These are phyloP conservation scores for Acyrthosiphon pisum DNA, from an alignment of 1,140 invertebrate species.

Conservation along the genomic window DNA sequence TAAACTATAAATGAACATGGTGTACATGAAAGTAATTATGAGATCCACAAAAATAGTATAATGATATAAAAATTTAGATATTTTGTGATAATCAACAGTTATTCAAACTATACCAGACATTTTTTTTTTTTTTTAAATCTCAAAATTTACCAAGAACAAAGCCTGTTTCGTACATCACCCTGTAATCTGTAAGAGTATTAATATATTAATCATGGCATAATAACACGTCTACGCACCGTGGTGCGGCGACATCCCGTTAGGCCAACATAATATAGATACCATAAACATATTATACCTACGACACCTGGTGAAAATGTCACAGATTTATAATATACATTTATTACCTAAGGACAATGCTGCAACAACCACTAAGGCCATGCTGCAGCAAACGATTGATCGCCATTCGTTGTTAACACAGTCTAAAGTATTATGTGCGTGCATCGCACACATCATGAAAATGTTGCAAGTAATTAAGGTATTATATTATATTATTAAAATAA, in stretches of 20 bases:
- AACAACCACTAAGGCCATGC: background rate
- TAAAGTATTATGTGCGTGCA: background rate
- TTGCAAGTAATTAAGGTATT: background rate
- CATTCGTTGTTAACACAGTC: background rate
- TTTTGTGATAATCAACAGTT: no score
- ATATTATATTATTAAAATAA: background rate
- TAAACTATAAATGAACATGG: no score
- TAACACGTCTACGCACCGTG: background rate
- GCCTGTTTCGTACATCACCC: background rate
- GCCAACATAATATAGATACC: background rate
- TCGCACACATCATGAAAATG: background rate
- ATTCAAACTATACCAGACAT: no score
- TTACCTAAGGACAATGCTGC: background rate
- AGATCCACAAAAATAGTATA: no score
- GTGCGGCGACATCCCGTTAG: background rate
- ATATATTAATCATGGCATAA: background rate
- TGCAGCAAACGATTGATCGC: background rate
- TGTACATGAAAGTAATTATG: no score
- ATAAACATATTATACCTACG: background rate
- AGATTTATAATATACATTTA: constrained; percentile 4
- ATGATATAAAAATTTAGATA: no score
- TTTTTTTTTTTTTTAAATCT: background rate
- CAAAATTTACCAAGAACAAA: background rate
- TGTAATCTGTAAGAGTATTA: background rate
- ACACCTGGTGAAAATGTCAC: background rate